Percentiles rank a stretch among this genome's conserved stretches.
phyloP scores from a whole-genome alignment of 2,113 vertebrate genomes.

The Uria lomvia region DNA sequence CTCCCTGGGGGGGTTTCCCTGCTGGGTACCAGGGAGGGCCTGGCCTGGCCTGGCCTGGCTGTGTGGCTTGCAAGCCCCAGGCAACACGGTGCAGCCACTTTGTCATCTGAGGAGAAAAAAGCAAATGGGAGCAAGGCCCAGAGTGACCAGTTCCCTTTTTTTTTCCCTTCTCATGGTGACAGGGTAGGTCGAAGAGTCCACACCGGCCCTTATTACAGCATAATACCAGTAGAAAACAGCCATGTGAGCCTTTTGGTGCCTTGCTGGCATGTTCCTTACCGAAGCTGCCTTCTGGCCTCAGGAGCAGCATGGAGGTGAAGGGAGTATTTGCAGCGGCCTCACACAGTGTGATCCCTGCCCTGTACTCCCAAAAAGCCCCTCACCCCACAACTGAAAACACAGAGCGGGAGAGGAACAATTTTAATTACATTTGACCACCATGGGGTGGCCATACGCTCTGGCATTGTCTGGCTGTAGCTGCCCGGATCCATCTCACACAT shows the following conservation, averaged over 20 bases:
- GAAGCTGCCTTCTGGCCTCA: background rate
- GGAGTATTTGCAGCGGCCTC: background rate
- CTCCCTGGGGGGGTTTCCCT: background rate
- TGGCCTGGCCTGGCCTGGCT: background rate
- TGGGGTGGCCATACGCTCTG: background rate
- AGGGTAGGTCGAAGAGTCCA: background rate
- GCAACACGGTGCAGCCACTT: background rate
- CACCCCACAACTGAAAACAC: background rate
- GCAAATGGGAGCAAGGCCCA: fast-evolving
- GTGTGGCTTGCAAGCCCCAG: background rate
- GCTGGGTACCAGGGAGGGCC: background rate
- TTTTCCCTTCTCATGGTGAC: background rate
- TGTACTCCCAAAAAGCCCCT: background rate
- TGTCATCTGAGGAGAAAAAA: background rate
- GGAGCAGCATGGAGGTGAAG: background rate
- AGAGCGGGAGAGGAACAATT: background rate
- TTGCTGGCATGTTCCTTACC: background rate
- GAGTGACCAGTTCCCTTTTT: background rate
- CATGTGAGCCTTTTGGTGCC: background rate
- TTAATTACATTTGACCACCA: background rate
- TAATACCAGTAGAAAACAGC: background rate
- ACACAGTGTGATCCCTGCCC: background rate
- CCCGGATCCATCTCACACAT: background rate
- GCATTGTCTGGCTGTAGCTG: background rate
- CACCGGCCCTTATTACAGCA: background rate